phyloP scores from a whole-genome alignment of 2,888 invertebrate species.

The Apamea anceps region DNA sequence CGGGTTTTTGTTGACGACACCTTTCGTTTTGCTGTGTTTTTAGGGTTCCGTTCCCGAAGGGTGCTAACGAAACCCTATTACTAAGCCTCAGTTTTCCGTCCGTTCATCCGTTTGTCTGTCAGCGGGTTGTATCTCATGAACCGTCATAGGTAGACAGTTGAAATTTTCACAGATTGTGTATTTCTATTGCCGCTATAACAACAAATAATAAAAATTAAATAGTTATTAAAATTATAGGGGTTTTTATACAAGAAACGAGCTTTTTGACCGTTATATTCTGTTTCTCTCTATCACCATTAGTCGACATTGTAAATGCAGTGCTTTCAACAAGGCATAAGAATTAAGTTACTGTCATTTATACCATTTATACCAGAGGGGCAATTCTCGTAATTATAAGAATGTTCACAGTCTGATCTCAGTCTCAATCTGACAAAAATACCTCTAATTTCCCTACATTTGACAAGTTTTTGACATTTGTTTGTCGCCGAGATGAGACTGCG shows the following conservation, averaged over 20 bases:
- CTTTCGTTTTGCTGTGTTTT: not conserved
- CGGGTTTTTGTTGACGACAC: not conserved
- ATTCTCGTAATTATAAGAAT: no score
- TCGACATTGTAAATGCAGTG: not conserved
- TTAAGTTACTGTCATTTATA: constrained; percentile 31
- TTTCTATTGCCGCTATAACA: not conserved
- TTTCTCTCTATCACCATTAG: not conserved
- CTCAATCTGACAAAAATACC: no score
- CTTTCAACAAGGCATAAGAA: constrained; percentile 2
- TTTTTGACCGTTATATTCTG: no score
- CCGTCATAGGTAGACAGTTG: not conserved
- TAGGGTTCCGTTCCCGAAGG: not conserved
- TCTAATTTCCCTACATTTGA: no score
- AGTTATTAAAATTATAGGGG: not conserved
- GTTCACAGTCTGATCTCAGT: no score
- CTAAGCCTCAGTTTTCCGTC: not conserved
- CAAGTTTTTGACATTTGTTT: no score
- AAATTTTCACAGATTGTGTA: not conserved
- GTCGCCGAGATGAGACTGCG: no score
- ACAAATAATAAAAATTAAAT: not conserved
- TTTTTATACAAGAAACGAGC: not conserved
- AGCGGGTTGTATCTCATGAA: not conserved
- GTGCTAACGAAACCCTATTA: not conserved
- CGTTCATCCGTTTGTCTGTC: not conserved
- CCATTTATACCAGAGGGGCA: constrained; percentile 4